Conservation (phyloP, 2,113 vertebrate species). For the Rousettus leschenaultii region DNA sequence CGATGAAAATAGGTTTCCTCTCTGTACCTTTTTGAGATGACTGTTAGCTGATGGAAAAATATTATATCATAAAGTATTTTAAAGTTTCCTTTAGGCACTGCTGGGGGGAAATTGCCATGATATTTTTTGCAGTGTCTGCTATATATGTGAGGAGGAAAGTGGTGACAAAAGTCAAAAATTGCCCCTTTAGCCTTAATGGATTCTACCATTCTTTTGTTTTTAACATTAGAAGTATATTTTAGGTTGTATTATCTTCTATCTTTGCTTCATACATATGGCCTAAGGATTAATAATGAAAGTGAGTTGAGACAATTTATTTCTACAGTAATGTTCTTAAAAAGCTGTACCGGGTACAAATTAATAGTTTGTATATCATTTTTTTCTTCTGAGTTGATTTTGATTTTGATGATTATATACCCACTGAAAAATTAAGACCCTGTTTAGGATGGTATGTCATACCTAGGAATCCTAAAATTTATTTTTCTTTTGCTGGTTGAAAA, state of each 20-base stretch:
- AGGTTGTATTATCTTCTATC: neutral
- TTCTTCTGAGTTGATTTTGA: neutral
- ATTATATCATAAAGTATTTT: slow-evolving; percentile 10
- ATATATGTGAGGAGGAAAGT: neutral
- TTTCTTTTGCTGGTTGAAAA: slow-evolving; percentile 2
- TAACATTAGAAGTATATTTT: neutral
- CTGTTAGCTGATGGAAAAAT: neutral
- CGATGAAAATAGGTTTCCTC: slow-evolving; percentile 34
- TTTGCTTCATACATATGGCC: neutral
- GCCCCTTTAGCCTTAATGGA: neutral
- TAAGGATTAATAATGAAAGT: neutral
- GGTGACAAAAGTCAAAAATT: neutral
- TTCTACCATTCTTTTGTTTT: neutral
- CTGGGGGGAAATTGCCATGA: neutral
- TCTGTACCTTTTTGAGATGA: neutral
- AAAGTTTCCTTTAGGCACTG: neutral
- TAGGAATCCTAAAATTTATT: neutral
- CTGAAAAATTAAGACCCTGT: neutral
- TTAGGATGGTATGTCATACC: neutral
- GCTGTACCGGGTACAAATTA: neutral
- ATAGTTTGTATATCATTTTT: neutral
- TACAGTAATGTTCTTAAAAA: neutral
- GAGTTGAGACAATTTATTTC: neutral
- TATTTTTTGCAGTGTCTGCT: neutral
- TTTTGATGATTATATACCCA: neutral